Percentiles rank a stretch among this genome's conserved stretches.
These are phyloP conservation scores for Gastrophysa polygoni DNA, from an alignment of 2,888 invertebrate genomes.

Conservation along the genomic window DNA sequence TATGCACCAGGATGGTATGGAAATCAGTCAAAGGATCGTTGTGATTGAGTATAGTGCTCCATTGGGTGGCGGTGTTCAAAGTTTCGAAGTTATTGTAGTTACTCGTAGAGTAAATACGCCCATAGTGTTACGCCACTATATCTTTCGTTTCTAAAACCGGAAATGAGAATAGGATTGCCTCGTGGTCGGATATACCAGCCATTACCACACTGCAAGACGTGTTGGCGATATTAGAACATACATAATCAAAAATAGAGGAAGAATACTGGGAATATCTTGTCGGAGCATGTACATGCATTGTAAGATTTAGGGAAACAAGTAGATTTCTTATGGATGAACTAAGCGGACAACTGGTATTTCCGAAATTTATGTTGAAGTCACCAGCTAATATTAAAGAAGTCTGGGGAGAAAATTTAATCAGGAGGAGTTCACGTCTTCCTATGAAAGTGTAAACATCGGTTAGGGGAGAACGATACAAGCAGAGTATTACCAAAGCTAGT, in stretches of 20 bases:
- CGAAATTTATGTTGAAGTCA: not conserved
- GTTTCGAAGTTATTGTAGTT: too few species aligned
- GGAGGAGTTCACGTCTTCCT: conserved; percentile 1
- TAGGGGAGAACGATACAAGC: conserved; percentile 1
- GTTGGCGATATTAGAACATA: too few species aligned
- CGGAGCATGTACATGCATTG: too few species aligned
- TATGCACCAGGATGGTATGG: too few species aligned
- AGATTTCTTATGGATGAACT: not conserved
- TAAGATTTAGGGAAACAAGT: too few species aligned
- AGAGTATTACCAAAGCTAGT: not conserved
- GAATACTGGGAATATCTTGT: conserved; percentile 10
- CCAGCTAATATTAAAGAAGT: not conserved
- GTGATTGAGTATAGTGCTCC: not conserved
- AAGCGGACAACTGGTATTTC: not conserved
- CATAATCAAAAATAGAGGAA: conserved; percentile 4
- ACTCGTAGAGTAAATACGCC: too few species aligned
- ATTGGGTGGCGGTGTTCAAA: not conserved
- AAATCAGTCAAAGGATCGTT: conserved; percentile 1
- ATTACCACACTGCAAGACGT: too few species aligned
- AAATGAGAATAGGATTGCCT: conserved; percentile 4
- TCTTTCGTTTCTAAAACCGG: not conserved
- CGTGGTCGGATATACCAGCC: too few species aligned
- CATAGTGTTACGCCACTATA: not conserved
- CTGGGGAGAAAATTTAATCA: not conserved
- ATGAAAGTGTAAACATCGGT: not conserved